Evolutionary conservation across 2,888 invertebrate genomes (phyloP).

Genomic region (Thecophora atra): DNA sequence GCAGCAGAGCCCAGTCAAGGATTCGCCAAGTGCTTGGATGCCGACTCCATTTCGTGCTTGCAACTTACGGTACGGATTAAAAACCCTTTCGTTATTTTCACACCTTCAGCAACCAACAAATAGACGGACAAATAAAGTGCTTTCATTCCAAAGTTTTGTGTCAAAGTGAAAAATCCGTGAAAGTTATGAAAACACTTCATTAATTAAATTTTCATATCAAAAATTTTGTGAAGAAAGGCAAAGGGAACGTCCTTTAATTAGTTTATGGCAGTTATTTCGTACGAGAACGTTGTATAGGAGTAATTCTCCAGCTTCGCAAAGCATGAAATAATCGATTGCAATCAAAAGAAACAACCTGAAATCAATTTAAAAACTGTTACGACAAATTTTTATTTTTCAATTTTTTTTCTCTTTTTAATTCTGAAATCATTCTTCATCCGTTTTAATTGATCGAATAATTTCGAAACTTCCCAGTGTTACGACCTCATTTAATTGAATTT

Average conservation of each 20-base stretch:
- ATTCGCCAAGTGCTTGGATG: conserved; percentile 70
- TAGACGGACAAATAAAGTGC: neutral
- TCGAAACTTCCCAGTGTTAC: too few relatives aligned
- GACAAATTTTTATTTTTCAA: too few relatives aligned
- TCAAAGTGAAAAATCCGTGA: neutral
- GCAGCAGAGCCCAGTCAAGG: conserved; percentile 53
- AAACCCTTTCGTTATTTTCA: too few relatives aligned
- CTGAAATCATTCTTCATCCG: neutral
- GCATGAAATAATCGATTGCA: too few relatives aligned
- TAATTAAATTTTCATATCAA: neutral
- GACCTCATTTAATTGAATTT: too few relatives aligned
- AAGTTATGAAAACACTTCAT: neutral
- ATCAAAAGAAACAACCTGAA: too few relatives aligned
- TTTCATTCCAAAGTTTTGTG: neutral
- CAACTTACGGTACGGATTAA: conserved; percentile 69
- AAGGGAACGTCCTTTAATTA: too few relatives aligned
- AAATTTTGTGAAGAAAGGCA: too few relatives aligned
- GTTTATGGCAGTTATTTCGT: too few relatives aligned
- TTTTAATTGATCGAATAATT: too few relatives aligned
- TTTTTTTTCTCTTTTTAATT: neutral
- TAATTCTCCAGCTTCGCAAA: too few relatives aligned
- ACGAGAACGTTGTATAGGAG: too few relatives aligned
- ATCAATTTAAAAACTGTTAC: neutral
- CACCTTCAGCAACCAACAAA: neutral
- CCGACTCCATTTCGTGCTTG: conserved; percentile 73